Base-by-base conservation (phyloP, 2,888 invertebrate species). In the Saturnia pavonia region DNA sequence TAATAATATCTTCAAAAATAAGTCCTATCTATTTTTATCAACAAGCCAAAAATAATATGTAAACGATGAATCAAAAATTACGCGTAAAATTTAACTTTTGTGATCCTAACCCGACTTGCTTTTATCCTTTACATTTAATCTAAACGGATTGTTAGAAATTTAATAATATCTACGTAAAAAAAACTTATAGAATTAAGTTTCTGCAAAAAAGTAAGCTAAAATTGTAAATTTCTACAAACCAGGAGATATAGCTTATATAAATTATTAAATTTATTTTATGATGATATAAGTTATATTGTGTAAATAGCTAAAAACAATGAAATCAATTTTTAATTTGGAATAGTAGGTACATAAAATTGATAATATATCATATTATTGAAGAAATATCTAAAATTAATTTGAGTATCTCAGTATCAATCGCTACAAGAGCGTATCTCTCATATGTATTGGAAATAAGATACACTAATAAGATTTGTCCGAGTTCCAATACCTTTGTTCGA, bases 401-500 rank as follows among this genome's bases (percentile, higher is more conserved):
- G 14, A 48, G 7, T 19, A n/a, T 48, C 19, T n/a, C 19, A 6
- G 48, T 48, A 48, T 48, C 1, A 16, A 16, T 19, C 6, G 0
- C 34, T 34, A 34, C 34, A 34, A 34, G 6, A 2, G 34, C 6
- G 34, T 2, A 34, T 34, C 34, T 34, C 34, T 34, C 2, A 2
- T 4, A 34, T 34, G 34, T 34, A 34, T 34, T 34, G 34, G 3
- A 34, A 34, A 34, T 34, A 34, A 34, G 34, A 34, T 34, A 4
- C 34, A n/a, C 6, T 34, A 34, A 34, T 34, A 4, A 34, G 19
- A 19, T 19, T 48, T 48, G 7, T 48, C 19, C 19, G 6, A 14
- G 25, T 60, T 27, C 25, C 12, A 11, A 22, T 63, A 90, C 91
- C 91, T 90, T 67, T 86, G 87, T 70, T 90, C 90, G 9, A 86